Percentiles rank a stretch among this genome's conserved stretches.
Conservation (phyloP, 2,113 vertebrate genomes). For the Mystacornis crossleyi region DNA sequence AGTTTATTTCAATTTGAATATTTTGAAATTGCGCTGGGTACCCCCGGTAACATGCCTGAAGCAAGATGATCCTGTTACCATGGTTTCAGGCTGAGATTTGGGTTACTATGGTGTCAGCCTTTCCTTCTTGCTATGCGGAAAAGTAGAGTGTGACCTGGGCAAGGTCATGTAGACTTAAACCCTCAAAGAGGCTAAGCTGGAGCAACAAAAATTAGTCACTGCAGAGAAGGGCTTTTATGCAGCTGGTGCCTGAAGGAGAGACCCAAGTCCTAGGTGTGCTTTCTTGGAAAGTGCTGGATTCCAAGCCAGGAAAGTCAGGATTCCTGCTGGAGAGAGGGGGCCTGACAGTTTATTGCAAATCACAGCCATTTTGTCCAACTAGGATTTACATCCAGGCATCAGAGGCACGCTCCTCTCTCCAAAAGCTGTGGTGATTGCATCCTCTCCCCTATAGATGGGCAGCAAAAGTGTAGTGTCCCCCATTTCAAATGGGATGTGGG, state of each 20-base stretch:
- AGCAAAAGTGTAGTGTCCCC: neutral
- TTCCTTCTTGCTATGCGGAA: neutral
- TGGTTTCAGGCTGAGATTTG: slow-evolving; percentile 51
- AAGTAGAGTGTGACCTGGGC: slow-evolving; percentile 36
- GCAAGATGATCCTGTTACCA: slow-evolving; percentile 49
- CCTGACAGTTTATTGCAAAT: neutral
- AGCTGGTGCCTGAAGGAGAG: neutral
- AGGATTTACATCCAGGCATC: neutral
- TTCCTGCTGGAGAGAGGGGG: neutral
- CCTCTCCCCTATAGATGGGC: neutral
- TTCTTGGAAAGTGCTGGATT: neutral
- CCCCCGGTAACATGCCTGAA: neutral
- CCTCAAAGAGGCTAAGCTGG: slow-evolving; percentile 32
- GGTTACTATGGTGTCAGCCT: slow-evolving; percentile 59
- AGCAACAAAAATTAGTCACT: slow-evolving; percentile 10
- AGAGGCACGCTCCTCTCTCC: neutral
- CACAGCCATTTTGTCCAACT: neutral
- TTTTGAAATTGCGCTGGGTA: neutral
- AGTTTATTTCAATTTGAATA: slow-evolving; percentile 44
- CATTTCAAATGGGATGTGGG: no score
- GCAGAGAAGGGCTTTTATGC: neutral
- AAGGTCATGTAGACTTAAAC: slow-evolving; percentile 46
- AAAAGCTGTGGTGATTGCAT: neutral
- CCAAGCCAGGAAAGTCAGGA: neutral
- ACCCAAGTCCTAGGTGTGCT: rapidly evolving